A percentile compares a stretch with the other conserved stretches of the same genome.
These are phyloP conservation scores for Lota lota DNA, from an alignment of 2,113 vertebrate genomes.

Conservation along the genomic window DNA sequence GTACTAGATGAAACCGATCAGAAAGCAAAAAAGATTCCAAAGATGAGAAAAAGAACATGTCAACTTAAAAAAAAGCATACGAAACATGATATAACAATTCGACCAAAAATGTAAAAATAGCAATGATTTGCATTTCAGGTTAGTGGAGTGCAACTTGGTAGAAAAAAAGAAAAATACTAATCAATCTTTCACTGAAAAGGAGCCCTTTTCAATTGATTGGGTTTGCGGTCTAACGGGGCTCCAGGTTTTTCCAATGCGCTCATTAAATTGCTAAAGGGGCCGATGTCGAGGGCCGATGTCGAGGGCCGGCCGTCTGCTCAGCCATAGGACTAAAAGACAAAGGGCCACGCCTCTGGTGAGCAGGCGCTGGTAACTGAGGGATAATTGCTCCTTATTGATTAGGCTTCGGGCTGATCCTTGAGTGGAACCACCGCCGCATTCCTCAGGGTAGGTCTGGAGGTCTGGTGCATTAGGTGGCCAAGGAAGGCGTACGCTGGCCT, in stretches of 20 bases:
- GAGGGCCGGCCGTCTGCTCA: slow-evolving; percentile 12
- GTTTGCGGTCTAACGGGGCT: slow-evolving; percentile 20
- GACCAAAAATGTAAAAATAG: neutral
- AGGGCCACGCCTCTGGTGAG: slow-evolving; percentile 27
- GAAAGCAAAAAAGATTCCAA: slow-evolving; percentile 30
- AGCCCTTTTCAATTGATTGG: slow-evolving; percentile 17
- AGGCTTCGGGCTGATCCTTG: neutral
- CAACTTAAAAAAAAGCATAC: slow-evolving; percentile 9
- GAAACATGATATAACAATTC: slow-evolving; percentile 6
- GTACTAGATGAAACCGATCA: slow-evolving; percentile 57
- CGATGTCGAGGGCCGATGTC: neutral
- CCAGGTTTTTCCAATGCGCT: slow-evolving; percentile 15
- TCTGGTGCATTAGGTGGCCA: neutral
- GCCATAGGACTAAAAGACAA: slow-evolving; percentile 34
- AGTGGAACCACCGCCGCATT: neutral
- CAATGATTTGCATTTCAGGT: too few relatives aligned
- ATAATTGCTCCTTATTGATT: slow-evolving; percentile 49
- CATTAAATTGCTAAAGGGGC: slow-evolving; percentile 20
- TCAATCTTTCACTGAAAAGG: too few relatives aligned
- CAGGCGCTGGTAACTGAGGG: slow-evolving; percentile 34
- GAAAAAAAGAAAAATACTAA: too few relatives aligned
- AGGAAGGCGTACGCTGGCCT: slow-evolving; percentile 16
- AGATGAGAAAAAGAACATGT: slow-evolving; percentile 37
- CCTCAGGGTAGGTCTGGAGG: neutral
- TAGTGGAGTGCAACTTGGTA: too few relatives aligned